These are phyloP conservation scores for Psophia crepitans DNA, from an alignment of 2,113 vertebrate genomes.

Conservation along the genomic window DNA sequence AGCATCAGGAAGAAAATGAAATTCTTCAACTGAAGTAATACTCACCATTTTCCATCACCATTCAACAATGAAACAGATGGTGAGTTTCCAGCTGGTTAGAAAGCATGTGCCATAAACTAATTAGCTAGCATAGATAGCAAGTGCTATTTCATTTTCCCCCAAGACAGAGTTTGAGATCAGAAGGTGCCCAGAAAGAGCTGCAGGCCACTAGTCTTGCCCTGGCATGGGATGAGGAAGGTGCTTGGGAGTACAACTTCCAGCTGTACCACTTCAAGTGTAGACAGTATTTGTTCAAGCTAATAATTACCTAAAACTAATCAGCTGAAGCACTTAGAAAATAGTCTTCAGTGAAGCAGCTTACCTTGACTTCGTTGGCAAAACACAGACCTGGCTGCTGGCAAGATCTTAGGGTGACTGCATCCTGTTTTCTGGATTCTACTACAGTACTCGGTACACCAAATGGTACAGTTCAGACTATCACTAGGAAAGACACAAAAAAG, in stretches of 20 bases:
- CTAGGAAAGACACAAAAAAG: neutral
- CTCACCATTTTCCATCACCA: neutral
- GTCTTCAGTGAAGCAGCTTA: neutral
- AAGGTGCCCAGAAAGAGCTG: neutral
- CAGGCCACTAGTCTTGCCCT: neutral
- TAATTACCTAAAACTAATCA: neutral
- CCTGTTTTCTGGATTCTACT: neutral
- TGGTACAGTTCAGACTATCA: neutral
- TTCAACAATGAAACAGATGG: neutral
- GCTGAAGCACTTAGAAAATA: neutral
- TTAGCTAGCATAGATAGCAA: neutral
- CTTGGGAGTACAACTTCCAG: neutral
- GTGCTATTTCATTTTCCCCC: neutral
- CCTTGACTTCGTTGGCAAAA: neutral
- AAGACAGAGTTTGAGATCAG: neutral
- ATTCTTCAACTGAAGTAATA: neutral
- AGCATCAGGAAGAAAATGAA: neutral
- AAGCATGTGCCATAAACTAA: neutral
- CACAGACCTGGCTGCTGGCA: neutral
- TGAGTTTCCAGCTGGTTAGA: neutral
- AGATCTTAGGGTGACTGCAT: neutral
- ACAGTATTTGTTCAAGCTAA: neutral
- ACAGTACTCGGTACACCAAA: neutral
- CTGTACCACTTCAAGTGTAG: neutral
- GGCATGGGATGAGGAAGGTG: neutral